These are phyloP conservation scores for Diprion similis DNA, from an alignment of 1,140 invertebrate genomes.

Conservation along the genomic window DNA sequence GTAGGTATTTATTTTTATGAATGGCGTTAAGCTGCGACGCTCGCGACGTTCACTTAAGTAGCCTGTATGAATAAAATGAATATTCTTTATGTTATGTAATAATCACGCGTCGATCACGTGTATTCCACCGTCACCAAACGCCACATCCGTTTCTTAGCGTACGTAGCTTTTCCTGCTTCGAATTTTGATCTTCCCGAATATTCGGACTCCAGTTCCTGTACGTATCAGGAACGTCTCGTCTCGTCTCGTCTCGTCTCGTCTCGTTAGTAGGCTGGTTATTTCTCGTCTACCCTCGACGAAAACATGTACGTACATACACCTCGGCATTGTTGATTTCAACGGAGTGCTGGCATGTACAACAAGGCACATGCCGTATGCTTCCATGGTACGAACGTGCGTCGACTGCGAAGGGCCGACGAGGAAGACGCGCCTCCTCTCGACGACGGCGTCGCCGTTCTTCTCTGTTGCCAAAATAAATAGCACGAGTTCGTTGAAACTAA, in stretches of 20 bases:
- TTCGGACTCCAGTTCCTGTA: no score
- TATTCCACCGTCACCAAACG: no score
- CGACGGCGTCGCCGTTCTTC: not conserved
- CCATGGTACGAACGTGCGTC: constrained; percentile 21
- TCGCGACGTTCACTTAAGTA: not conserved
- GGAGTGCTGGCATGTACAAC: not conserved
- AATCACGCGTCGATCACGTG: no score
- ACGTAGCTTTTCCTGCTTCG: no score
- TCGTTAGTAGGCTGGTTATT: constrained; percentile 39
- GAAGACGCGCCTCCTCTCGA: not conserved
- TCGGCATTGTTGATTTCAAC: constrained; percentile 5
- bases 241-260: constrained; percentile 25
- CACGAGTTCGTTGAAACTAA: constrained; percentile 1
- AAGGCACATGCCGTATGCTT: constrained; percentile 24
- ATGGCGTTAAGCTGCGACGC: not conserved
- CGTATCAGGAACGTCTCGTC: not conserved
- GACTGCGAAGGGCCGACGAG: constrained; percentile 1
- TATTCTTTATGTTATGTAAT: not conserved
- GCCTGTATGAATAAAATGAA: not conserved
- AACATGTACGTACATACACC: not conserved
- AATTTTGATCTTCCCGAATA: no score
- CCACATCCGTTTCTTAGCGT: no score
- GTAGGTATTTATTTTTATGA: not conserved
- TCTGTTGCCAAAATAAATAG: constrained; percentile 18
- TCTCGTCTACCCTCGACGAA: constrained; percentile 19